These are phyloP conservation scores for Scolopax mira DNA, from an alignment of 2,113 vertebrate species.

Conservation along the genomic window DNA sequence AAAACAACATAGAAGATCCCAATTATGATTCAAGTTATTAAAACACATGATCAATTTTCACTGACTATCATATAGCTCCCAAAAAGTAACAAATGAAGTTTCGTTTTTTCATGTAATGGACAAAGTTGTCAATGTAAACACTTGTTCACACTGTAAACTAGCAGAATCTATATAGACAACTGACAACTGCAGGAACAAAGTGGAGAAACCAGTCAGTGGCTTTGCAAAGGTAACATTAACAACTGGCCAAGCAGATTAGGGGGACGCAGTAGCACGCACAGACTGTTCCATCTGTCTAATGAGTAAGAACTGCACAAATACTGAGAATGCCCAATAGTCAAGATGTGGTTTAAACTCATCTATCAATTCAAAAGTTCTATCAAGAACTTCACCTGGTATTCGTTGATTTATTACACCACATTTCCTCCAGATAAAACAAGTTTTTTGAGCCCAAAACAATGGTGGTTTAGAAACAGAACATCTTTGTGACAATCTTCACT, in stretches of 20 bases:
- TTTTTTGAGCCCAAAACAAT: background rate
- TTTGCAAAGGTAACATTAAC: background rate
- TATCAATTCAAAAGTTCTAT: background rate
- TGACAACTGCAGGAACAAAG: background rate
- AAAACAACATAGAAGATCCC: background rate
- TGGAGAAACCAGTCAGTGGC: background rate
- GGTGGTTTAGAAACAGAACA: background rate
- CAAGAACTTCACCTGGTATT: background rate
- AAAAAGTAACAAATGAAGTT: background rate
- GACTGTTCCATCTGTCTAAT: background rate
- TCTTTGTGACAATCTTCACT: background rate
- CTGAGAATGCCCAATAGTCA: accelerated
- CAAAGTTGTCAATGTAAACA: background rate
- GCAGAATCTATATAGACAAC: background rate
- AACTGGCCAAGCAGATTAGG: background rate
- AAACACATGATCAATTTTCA: background rate
- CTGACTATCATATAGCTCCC: background rate
- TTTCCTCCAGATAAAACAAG: background rate
- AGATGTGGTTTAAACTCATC: background rate
- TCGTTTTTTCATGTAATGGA: background rate
- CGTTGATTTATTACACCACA: background rate
- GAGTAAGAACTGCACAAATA: background rate
- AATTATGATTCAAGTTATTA: background rate
- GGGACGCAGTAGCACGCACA: background rate
- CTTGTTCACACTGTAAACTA: background rate